Percentiles rank a stretch among this genome's conserved stretches.
These are phyloP conservation scores for Anthopleura sola DNA, from an alignment of 64 coral and sea anemone species.

Conservation along the genomic window DNA sequence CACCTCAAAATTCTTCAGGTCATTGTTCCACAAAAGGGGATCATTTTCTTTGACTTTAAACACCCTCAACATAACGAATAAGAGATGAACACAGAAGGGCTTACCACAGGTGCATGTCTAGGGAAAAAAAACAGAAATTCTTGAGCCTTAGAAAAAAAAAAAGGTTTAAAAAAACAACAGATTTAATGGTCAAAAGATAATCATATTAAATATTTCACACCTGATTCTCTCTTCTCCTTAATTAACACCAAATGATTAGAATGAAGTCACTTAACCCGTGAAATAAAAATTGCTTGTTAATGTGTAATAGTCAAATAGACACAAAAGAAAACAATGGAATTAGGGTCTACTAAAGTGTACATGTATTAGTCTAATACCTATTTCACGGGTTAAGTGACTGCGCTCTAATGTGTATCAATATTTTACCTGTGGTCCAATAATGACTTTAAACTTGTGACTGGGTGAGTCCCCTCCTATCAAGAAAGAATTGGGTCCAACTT, in stretches of 20 bases:
- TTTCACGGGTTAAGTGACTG: neutral
- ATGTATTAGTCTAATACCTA: too few species aligned
- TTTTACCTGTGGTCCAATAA: slow-evolving; percentile 96
- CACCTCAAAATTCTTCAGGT: slow-evolving; percentile 98
- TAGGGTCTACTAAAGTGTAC: too few species aligned
- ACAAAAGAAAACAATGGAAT: too few species aligned
- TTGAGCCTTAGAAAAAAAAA: neutral
- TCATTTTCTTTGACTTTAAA: slow-evolving; percentile 97
- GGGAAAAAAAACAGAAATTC: neutral
- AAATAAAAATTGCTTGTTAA: too few species aligned
- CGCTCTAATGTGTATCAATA: neutral
- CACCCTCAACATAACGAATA: slow-evolving; percentile 97
- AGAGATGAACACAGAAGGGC: slow-evolving; percentile 86
- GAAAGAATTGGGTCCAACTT: slow-evolving; percentile 95
- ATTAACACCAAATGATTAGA: too few species aligned
- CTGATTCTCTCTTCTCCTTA: too few species aligned
- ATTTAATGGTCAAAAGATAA: too few species aligned
- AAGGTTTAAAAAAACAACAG: too few species aligned
- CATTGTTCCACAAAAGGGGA: slow-evolving; percentile 78
- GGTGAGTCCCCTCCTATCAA: slow-evolving; percentile 96
- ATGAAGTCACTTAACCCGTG: too few species aligned
- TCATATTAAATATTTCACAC: too few species aligned
- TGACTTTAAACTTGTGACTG: slow-evolving; percentile 94
- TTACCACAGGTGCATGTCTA: slow-evolving; percentile 90
- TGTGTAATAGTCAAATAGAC: too few species aligned